Percentiles rank a stretch among this genome's conserved stretches.
phyloP scores from a whole-genome alignment of 2,113 vertebrate genomes.

The Gallinago paraguaiae region DNA sequence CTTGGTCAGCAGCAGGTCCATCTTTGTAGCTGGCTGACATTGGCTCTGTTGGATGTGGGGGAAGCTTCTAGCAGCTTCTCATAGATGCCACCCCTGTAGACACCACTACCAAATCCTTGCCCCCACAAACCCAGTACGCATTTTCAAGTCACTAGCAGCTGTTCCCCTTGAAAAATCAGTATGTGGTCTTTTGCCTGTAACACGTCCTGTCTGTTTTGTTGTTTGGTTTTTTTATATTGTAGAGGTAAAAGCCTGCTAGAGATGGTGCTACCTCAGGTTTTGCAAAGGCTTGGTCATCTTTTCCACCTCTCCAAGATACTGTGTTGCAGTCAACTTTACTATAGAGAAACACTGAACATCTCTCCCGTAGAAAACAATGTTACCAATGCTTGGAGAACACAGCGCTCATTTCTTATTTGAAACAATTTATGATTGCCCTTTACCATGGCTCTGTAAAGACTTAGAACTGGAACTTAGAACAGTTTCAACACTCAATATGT shows the following conservation, averaged over 20 bases:
- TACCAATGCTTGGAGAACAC: not conserved
- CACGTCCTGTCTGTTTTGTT: too few relatives aligned
- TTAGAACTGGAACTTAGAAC: not conserved
- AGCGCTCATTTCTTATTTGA: not conserved
- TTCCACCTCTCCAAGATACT: not conserved
- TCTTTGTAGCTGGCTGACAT: not conserved
- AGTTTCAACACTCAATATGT: not conserved
- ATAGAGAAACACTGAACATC: not conserved
- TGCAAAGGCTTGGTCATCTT: not conserved
- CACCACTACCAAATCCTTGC: not conserved
- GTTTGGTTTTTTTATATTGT: too few relatives aligned
- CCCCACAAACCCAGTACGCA: accelerated
- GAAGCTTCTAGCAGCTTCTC: not conserved
- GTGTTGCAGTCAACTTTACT: not conserved
- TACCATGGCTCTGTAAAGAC: not conserved
- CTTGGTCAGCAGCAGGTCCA: accelerated
- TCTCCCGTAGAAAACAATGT: not conserved
- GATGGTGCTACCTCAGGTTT: not conserved
- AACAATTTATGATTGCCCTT: not conserved
- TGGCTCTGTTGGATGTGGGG: not conserved
- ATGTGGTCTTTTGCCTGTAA: not conserved
- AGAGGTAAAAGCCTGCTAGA: not conserved
- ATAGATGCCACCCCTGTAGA: not conserved
- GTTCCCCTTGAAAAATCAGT: not conserved
- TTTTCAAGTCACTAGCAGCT: not conserved